Evolutionary conservation across 2,797 vertebrate genomes (phyloP), one percentile per base, ranked within the genome.

Genomic region (Characodon lateralis): DNA sequence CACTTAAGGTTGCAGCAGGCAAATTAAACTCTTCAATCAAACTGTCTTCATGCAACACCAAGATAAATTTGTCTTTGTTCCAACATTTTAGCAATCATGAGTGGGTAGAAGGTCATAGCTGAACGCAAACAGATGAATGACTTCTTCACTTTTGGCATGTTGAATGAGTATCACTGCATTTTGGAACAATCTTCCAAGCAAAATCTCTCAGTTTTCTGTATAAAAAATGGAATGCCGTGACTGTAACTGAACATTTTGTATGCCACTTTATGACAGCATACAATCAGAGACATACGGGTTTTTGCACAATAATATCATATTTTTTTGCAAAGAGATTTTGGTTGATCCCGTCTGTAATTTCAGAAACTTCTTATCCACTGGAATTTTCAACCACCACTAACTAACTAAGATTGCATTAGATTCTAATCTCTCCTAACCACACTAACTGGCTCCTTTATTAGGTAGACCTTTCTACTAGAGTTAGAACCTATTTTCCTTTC

Each of bases 1-100:
- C 79, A 81, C 28, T 70, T 73, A 73, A 46, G 73, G 74, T 31
- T 31, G 12, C 66, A 72, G 63, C 58, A 69, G 9, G 35, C n/a
- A 80, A 70, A 73, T 31, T 58, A 78, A 51, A 39, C 24, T 59
- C 74, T 48, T 65, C 46, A n/a, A 58, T 26, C 43, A 55, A 70
- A 81, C 59, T 48, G 80, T 71, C 58, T 66, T 53, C 35, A 55
- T 63, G 46, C 71, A 66, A 73, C 28, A 39, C 13, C 6, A 0
- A 14, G 24, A 18, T 46, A 51, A 46, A 50, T 43, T 14, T 2
- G 0, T 76, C 76, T 81, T 70, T 73, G 53, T 35, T 72, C 10
- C 35, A 2, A 71, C 18, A 41, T 24, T 65, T 9, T 24, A 41
- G 58, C 35, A 74, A 22, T 71, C 16, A 6, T 51, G 71, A 68